phyloP scores from a whole-genome alignment of 1,140 invertebrate species.

The Monomorium pharaonis region DNA sequence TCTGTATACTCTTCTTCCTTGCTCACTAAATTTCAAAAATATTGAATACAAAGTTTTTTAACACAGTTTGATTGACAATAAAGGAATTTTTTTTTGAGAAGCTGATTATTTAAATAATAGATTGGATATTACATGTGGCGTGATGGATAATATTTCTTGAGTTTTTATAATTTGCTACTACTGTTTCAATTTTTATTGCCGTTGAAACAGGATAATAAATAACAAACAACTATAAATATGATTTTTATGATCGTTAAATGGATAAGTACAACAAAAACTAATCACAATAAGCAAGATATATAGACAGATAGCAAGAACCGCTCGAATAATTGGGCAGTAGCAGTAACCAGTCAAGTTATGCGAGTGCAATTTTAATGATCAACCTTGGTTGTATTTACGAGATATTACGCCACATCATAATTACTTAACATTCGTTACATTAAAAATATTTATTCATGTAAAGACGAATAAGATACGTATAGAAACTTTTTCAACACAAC shows the following conservation, averaged over 20 bases:
- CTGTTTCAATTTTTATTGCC: neutral
- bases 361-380: conserved; percentile 56
- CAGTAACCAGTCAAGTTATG: neutral
- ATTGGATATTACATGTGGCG: neutral
- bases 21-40: neutral
- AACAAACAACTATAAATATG: neutral
- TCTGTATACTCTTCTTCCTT: neutral
- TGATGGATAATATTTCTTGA: neutral
- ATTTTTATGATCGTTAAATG: neutral
- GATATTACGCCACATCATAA: conserved; percentile 37
- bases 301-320: neutral
- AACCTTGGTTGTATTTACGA: conserved; percentile 49
- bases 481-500: neutral
- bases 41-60: neutral
- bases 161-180: neutral
- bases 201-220: neutral
- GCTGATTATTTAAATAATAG: neutral
- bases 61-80: too few relatives aligned
- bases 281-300: too few relatives aligned
- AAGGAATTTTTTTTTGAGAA: neutral
- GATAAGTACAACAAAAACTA: neutral
- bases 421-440: neutral
- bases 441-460: neutral
- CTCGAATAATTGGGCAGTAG: neutral
- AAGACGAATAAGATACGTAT: neutral